phyloP scores from a whole-genome alignment of 2,888 invertebrate genomes.

The Diploptera punctata region DNA sequence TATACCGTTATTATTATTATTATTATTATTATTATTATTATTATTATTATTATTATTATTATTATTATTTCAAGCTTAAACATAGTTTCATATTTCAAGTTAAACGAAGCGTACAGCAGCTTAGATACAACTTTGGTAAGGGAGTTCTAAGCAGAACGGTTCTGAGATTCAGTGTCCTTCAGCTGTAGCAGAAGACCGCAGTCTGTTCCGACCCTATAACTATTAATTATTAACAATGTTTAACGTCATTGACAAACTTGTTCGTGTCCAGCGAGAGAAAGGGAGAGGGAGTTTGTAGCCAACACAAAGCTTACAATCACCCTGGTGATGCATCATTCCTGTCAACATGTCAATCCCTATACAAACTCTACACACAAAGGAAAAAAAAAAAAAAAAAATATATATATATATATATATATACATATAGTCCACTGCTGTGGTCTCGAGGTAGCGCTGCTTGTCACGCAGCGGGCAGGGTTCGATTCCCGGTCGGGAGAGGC shows the following conservation, averaged over 20 bases:
- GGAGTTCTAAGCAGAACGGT: neutral
- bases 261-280: neutral
- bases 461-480: no score
- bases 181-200: no score
- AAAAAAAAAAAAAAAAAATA: no score
- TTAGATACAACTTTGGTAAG: neutral
- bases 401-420: no score
- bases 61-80: neutral
- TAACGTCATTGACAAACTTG: neutral
- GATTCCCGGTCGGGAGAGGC: no score
- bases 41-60: neutral
- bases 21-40: no score
- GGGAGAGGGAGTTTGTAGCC: neutral
- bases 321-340: neutral
- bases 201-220: neutral
- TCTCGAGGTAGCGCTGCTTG: no score
- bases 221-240: neutral
- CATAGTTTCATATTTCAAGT: neutral
- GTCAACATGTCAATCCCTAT: neutral
- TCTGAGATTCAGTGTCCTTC: neutral
- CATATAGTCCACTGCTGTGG: no score
- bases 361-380: neutral
- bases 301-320: neutral
- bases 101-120: neutral
- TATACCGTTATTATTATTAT: no score